phyloP scores from a whole-genome alignment of 2,888 invertebrate genomes.

The Sisyra terminalis region DNA sequence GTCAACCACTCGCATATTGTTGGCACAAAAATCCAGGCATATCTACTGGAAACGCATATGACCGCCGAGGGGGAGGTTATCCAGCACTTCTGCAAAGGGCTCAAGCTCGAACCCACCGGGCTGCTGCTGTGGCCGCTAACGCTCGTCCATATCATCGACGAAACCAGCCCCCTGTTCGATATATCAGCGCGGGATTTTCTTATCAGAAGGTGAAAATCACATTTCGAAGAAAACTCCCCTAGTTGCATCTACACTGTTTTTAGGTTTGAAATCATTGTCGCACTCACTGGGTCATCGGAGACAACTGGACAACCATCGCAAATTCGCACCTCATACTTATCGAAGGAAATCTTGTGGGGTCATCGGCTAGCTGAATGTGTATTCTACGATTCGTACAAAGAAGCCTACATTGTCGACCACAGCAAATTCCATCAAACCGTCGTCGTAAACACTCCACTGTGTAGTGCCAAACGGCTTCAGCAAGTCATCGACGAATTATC shows the following conservation, averaged over 20 bases:
- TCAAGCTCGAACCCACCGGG: conserved; percentile 45
- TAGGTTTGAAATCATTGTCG: conserved; percentile 68
- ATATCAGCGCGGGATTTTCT: conserved; percentile 63
- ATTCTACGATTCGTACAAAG: conserved; percentile 36
- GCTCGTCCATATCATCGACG: conserved; percentile 67
- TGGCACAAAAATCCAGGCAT: conserved; percentile 59
- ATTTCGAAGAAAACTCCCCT: conserved; percentile 12
- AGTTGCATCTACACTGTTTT: conserved; percentile 13
- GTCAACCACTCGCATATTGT: conserved; percentile 60
- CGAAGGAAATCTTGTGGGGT: conserved; percentile 72
- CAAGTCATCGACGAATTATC: conserved; percentile 28
- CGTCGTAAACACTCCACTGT: conserved; percentile 59
- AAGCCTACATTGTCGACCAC: conserved; percentile 42
- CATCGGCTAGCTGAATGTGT: conserved; percentile 44
- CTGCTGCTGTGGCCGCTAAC: conserved; percentile 74
- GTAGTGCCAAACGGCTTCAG: conserved; percentile 71
- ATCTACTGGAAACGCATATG: conserved; percentile 38
- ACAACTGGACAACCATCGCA: conserved; percentile 58
- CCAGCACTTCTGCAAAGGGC: conserved; percentile 52
- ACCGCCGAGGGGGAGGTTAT: conserved; percentile 56
- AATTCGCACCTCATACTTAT: conserved; percentile 60
- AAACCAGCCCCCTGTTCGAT: conserved; percentile 59
- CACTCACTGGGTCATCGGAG: conserved; percentile 65
- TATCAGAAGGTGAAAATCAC: conserved; percentile 30
- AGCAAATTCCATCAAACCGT: conserved; percentile 46